Conservation (phyloP, 2,113 vertebrate species). For the Oryzias celebensis region DNA sequence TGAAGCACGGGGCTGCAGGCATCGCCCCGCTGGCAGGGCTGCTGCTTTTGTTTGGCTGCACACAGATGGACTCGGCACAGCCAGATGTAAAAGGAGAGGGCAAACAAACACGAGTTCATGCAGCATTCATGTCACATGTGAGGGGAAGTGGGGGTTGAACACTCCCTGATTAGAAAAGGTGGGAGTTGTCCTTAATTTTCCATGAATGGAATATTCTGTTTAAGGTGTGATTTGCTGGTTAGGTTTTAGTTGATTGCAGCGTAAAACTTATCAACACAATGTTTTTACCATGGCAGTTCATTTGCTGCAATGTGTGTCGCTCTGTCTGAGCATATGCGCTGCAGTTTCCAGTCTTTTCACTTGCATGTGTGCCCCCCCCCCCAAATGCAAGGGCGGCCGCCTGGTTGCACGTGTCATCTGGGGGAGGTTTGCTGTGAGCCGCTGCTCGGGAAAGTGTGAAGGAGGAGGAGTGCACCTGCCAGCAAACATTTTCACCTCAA, state of each 20-base stretch:
- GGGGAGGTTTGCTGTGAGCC: conserved; percentile 34
- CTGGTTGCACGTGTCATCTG: conserved; percentile 36
- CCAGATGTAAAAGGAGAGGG: neutral
- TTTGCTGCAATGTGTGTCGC: conserved; percentile 3
- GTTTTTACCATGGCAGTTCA: too few relatives aligned
- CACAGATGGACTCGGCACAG: neutral
- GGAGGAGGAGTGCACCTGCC: conserved; percentile 36
- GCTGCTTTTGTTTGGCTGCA: conserved; percentile 17
- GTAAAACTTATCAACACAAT: too few relatives aligned
- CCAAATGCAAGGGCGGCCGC: conserved; percentile 2
- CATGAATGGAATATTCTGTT: too few relatives aligned
- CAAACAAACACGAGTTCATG: conserved; percentile 11
- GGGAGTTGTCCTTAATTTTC: too few relatives aligned
- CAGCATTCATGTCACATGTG: neutral
- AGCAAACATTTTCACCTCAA: conserved; percentile 60
- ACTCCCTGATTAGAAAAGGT: too few relatives aligned
- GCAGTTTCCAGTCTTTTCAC: neutral
- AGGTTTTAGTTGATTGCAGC: too few relatives aligned
- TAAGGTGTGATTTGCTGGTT: too few relatives aligned
- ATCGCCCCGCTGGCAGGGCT: conserved; percentile 25
- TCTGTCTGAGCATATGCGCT: conserved; percentile 6
- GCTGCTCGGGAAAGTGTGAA: conserved; percentile 52
- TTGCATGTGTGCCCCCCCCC: neutral
- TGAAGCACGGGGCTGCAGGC: conserved; percentile 9
- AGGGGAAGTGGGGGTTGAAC: neutral